Evolutionary conservation across 2,888 invertebrate species (phyloP).

Genomic region (Platycheirus rosarum): DNA sequence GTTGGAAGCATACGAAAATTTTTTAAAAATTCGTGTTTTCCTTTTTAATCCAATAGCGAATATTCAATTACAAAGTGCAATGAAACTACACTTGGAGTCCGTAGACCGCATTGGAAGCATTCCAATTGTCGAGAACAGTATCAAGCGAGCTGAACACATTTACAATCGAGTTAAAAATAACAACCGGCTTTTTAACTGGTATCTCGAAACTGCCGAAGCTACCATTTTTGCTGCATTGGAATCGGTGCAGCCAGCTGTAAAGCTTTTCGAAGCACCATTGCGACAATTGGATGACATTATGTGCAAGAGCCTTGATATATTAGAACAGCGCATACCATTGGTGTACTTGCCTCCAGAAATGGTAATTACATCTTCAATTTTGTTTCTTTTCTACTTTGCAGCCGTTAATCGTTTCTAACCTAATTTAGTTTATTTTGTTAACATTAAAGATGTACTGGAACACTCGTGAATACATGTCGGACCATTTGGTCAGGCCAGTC

Average conservation of each 20-base stretch:
- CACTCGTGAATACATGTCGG: constrained; percentile 89
- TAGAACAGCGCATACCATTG: constrained; percentile 92
- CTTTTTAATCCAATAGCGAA: constrained; percentile 75
- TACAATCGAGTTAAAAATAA: constrained; percentile 90
- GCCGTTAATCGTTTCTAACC: constrained; percentile 58
- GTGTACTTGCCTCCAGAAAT: constrained; percentile 92
- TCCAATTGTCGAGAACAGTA: constrained; percentile 91
- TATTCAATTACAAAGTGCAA: constrained; percentile 77
- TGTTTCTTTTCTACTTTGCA: not conserved
- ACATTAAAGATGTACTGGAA: constrained; percentile 88
- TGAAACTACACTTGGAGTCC: constrained; percentile 85
- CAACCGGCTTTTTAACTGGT: constrained; percentile 89
- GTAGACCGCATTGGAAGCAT: constrained; percentile 89
- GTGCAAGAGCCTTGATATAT: constrained; percentile 91
- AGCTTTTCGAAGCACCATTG: constrained; percentile 88
- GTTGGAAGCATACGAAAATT: too few species aligned
- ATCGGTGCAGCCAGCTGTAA: constrained; percentile 89
- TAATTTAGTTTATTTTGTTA: constrained; percentile 77
- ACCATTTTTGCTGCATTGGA: constrained; percentile 89
- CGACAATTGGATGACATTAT: constrained; percentile 89
- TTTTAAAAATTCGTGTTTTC: not conserved
- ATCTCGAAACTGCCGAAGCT: constrained; percentile 88
- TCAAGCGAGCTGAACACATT: constrained; percentile 88
- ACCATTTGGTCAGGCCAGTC: constrained; percentile 86
- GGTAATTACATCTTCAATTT: constrained; percentile 83